A percentile compares a stretch with the other conserved stretches of the same genome.
phyloP scores from a whole-genome alignment of 2,797 vertebrate species.

The Pitangus sulphuratus region DNA sequence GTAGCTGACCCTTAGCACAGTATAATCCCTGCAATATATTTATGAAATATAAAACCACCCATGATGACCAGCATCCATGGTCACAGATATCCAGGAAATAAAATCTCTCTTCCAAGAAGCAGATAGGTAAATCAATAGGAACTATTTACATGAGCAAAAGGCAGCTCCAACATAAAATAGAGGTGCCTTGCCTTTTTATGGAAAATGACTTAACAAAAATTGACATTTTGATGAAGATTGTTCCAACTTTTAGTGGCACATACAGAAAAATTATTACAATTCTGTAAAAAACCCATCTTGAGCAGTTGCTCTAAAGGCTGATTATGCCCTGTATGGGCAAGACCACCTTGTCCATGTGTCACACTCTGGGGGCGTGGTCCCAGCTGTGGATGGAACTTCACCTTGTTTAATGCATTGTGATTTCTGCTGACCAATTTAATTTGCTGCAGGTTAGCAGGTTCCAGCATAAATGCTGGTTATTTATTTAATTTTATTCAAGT shows the following conservation, averaged over 20 bases:
- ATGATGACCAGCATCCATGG: neutral
- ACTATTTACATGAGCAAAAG: neutral
- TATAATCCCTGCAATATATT: neutral
- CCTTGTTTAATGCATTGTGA: rapidly evolving
- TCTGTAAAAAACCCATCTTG: rapidly evolving
- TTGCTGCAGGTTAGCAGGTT: neutral
- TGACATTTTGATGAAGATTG: neutral
- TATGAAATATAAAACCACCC: neutral
- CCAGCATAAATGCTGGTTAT: rapidly evolving
- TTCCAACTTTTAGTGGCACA: neutral
- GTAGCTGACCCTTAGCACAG: neutral
- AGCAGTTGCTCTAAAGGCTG: too few species aligned
- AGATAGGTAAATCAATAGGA: neutral
- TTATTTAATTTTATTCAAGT: neutral
- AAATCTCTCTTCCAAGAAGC: neutral
- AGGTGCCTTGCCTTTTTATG: neutral
- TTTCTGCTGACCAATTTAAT: rapidly evolving
- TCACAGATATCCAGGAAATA: rapidly evolving
- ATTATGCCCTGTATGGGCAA: rapidly evolving
- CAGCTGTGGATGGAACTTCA: neutral
- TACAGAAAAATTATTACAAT: neutral
- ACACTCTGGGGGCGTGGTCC: rapidly evolving
- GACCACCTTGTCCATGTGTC: rapidly evolving
- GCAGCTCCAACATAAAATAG: neutral
- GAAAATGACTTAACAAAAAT: neutral